These are phyloP conservation scores for Bucorvus abyssinicus DNA, from an alignment of 2,797 vertebrate species.

Conservation along the genomic window DNA sequence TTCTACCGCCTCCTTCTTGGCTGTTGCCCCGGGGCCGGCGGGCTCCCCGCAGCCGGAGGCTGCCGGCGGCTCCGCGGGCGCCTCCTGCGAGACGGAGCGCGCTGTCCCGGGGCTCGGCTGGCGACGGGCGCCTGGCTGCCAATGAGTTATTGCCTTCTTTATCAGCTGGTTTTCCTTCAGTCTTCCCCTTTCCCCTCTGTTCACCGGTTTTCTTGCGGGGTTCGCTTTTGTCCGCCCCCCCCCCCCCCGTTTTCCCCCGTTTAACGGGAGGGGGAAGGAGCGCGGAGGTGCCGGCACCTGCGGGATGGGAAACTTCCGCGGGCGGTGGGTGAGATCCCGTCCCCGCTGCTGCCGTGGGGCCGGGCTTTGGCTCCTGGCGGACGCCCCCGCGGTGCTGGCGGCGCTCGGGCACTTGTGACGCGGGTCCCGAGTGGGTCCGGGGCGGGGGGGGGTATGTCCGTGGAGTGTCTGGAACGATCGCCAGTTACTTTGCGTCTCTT, in stretches of 20 bases:
- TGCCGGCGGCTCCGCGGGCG: neutral
- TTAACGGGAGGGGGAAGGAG: neutral
- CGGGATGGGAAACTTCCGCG: neutral
- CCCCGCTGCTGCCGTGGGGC: neutral
- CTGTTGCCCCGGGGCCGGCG: no score
- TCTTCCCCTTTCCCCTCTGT: neutral
- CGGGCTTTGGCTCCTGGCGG: no score
- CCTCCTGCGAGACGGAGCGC: no score
- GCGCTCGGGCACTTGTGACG: neutral
- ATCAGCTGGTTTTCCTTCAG: fast-evolving
- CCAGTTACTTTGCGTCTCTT: neutral
- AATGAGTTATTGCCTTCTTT: neutral
- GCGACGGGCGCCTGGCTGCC: neutral
- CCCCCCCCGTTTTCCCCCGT: neutral
- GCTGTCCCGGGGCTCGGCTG: neutral
- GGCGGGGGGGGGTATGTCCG: neutral
- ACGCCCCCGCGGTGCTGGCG: neutral
- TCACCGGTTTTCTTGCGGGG: neutral
- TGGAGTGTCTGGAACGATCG: no score
- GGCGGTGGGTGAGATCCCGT: neutral
- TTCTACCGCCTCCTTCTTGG: neutral
- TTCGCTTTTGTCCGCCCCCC: neutral
- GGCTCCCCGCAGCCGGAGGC: neutral
- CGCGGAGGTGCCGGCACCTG: neutral
- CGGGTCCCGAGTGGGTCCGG: neutral